Conservation (phyloP, 1,140 invertebrate genomes). For the Drosophila leontia region DNA sequence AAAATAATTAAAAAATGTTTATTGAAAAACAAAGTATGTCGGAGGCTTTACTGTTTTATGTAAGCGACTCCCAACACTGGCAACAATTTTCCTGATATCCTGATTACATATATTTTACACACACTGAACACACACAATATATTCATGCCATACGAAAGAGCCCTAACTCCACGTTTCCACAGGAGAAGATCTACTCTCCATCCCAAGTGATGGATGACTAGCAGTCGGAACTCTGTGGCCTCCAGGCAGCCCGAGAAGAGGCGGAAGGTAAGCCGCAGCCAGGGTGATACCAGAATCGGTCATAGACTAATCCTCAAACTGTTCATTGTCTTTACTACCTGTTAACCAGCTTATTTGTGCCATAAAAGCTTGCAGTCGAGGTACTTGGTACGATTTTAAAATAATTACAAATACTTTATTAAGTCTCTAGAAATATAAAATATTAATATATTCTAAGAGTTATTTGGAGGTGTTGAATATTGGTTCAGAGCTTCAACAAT, state of each 20-base stretch:
- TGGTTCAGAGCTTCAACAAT: no score
- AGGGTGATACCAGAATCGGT: not conserved
- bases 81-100: slow-evolving; percentile 51
- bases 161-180: slow-evolving; percentile 73
- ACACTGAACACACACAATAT: no score
- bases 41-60: no score
- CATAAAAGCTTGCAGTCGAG: not conserved
- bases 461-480: no score
- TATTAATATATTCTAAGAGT: not conserved
- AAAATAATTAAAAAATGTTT: no score
- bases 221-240: slow-evolving; percentile 9
- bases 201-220: not conserved
- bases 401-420: not conserved
- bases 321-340: not conserved
- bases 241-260: not conserved
- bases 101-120: no score
- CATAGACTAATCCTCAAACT: not conserved
- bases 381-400: no score
- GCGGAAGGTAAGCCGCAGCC: not conserved
- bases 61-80: no score
- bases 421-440: not conserved
- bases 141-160: not conserved
- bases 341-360: not conserved
- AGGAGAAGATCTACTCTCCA: slow-evolving; percentile 35
- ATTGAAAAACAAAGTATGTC: slow-evolving; percentile 87